Base-by-base conservation (phyloP, 2,113 vertebrate genomes). In the Pteropus alecto region DNA sequence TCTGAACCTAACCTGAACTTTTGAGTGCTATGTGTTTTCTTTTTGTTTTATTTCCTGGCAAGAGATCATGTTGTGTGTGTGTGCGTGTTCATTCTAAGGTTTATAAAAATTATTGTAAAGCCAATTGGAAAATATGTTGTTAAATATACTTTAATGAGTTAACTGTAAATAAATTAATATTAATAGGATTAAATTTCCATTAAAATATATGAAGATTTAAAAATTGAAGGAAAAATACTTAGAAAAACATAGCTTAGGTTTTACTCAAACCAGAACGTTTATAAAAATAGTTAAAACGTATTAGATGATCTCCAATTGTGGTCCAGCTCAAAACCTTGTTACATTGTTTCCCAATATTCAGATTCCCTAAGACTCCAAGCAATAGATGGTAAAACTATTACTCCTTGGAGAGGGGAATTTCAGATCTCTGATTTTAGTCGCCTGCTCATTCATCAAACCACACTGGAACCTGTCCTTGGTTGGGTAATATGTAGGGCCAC, bases 401-500 rank as follows among this genome's bases (percentile, higher is more conserved):
- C 30, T 88, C 88, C 68, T 67, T 48, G 19, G 88, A 91, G 95
- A 97, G 43, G 51, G 93, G 35, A 91, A 92, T 95, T 97, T 98
- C 61, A 67, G 58, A 48, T 96, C 90, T 95, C 73, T 86, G 61
- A 94, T 94, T 96, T 76, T 95, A 54, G 77, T 95, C 61, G 90
- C 82, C 51, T 82, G 61, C 38, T 97, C 95, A 87, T 97, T 96
- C 89, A 96, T 96, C 93, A 97, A 95, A 87, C 48, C 19, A 1
- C 63, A 84, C 15, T 96, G 94, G 48, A 96, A 91, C 51, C 94
- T 98, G 97, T 96, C 78, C 78, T 95, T 96, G 67, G 43, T 91
- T 90, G 78, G 92, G 70, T 96, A 86, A 97, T 63, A 24, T 95
- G 95, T 79, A 92, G 65, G 90, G 88, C 97, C 97, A 98, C 97